phyloP scores from a whole-genome alignment of 2,888 invertebrate species.

The Corythucha ciliata region DNA sequence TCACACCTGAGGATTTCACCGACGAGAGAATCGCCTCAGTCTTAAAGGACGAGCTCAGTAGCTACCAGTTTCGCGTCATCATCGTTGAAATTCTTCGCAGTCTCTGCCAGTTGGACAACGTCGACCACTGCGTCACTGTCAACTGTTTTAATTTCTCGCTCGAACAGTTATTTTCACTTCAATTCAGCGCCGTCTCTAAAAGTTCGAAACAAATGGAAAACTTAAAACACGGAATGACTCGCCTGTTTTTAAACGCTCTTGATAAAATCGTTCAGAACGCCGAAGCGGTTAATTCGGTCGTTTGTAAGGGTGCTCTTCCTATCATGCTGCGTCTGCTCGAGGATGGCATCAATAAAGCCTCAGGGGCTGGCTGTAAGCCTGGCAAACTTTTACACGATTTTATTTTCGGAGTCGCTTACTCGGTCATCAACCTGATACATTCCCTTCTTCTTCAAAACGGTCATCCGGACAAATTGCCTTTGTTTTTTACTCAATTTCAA shows the following conservation, averaged over 20 bases:
- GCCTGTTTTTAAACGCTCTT: slow-evolving; percentile 49
- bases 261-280: slow-evolving; percentile 45
- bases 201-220: slow-evolving; percentile 43
- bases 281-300: slow-evolving; percentile 45
- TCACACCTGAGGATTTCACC: slow-evolving; percentile 46
- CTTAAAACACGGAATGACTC: slow-evolving; percentile 49
- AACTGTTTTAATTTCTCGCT: slow-evolving; percentile 48
- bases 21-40: slow-evolving; percentile 48
- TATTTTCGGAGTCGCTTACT: slow-evolving; percentile 52
- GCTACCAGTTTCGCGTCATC: slow-evolving; percentile 50
- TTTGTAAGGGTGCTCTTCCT: slow-evolving; percentile 53
- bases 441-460: slow-evolving; percentile 50
- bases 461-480: slow-evolving; percentile 46
- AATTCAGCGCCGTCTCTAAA: slow-evolving; percentile 44
- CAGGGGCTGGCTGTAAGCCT: slow-evolving; percentile 38
- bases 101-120: slow-evolving; percentile 22
- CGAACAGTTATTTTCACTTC: slow-evolving; percentile 51
- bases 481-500: slow-evolving; percentile 52
- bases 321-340: slow-evolving; percentile 52
- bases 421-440: slow-evolving; percentile 51
- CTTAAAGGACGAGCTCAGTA: slow-evolving; percentile 43
- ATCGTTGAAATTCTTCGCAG: slow-evolving; percentile 43
- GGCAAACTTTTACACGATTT: slow-evolving; percentile 49
- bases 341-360: slow-evolving; percentile 43
- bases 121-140: slow-evolving; percentile 7